Evolutionary conservation across 2,888 invertebrate genomes (phyloP), one percentile per base, ranked within the genome.

Genomic region (Drosophila sordidula): DNA sequence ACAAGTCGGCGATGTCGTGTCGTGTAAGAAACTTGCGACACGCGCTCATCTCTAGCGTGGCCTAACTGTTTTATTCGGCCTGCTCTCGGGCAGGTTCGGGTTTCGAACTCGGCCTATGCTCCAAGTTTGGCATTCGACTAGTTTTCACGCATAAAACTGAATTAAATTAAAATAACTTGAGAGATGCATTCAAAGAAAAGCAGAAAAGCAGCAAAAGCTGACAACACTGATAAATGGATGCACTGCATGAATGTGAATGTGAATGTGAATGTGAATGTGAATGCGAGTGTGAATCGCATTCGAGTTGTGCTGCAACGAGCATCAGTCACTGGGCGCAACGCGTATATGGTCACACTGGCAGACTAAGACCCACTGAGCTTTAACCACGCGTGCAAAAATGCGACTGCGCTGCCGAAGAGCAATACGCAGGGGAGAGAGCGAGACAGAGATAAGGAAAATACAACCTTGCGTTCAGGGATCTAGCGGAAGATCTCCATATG

Each of bases 111-210:
- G 44, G 46, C n/a, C n/a, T 34, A 29, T 12, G 38, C 58, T 52
- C 57, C 70, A 50, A 55, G 67, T 80, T 78, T 70, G 83, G 78
- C 83, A 69, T 74, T 83, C 76, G 74, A 83, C 87, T 66, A 86
- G 83, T 86, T 86, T 86, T 83, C 73, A 80, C 78, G 83, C 83
- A 85, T 78, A 67, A 83, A 82, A 76, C 67, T 76, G 78, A 76
- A 84, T 82, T 76, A 61, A 70, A 84, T 84, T 83, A 86, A 86
- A 77, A 69, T 52, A 68, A 70, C 63, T 69, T 67, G 22, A 51
- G 49, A 57, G 76, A 38, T 76, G 68, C 64, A 72, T 51, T 65
- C 61, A 64, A 73, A 62, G 65, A 73, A 73, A 72, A 55, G 38
- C 56, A 49, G 50, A 45, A 52, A 57, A 63, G 25, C 26, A 29